Base-by-base conservation (phyloP, 2,888 invertebrate genomes). In the Ernsta delagoae region DNA sequence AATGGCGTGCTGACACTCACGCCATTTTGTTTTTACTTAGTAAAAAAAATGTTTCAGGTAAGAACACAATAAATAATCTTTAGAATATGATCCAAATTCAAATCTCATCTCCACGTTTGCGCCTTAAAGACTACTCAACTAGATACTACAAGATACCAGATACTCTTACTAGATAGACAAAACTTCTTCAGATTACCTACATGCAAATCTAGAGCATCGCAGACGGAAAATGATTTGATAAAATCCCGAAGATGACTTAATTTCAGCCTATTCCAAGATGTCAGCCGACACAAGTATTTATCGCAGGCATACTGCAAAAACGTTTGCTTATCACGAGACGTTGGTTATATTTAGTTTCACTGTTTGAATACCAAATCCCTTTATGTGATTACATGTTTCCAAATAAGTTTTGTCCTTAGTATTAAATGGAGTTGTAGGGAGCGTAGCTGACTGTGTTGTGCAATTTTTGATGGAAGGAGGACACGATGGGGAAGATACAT, bases 331-430 rank as follows among this genome's bases (percentile, higher is more conserved):
- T 66, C 65, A 24, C 24, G 16, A 5, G 12, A 16, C 16, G 16
- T 3, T 48, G 61, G 53, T 59, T 66, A 53, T 59, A 59, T 66
- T 65, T 66, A 53, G 59, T 66, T 66, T 59, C 4, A 31, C 31
- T 39, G 65, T 66, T 66, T 66, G 53, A 39, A 41, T 12, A 59
- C 11, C 9, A 59, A 59, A 66, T 66, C 65, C 59, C 12, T 60
- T 66, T 66, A 66, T 59, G 65, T 66, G 59, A 66, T 59, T 53
- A 66, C 11, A 24, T 53, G 59, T 53, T 59, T 59, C 65, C 53
- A 59, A 66, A 59, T 66, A 59, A 59, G 41, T 67, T 59, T 31
- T 61, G 67, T 41, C 57, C 41, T 43, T 43, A 56, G 56, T 56
- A 45, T 67, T 61, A 67, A 61, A 56, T 45, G 5, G n/a, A 16